phyloP scores from a whole-genome alignment of 2,797 vertebrate genomes.

The Eulemur coronatus region DNA sequence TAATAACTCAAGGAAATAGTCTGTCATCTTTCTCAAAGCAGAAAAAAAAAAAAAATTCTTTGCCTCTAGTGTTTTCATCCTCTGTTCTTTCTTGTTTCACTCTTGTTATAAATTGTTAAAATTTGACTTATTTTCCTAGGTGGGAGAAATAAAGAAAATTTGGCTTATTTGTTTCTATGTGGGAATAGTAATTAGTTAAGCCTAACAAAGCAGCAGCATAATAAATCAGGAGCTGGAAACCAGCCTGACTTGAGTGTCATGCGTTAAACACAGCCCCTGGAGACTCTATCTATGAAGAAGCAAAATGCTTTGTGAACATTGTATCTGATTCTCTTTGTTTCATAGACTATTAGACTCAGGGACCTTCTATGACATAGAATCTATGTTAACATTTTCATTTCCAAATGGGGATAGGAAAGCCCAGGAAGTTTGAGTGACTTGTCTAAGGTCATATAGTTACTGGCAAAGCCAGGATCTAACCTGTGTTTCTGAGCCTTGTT shows the following conservation, averaged over 20 bases:
- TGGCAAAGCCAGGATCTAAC: neutral
- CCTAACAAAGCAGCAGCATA: neutral
- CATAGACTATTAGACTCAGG: neutral
- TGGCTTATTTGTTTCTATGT: slow-evolving; percentile 5
- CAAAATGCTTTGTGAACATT: neutral
- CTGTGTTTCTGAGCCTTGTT: neutral
- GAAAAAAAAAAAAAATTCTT: neutral
- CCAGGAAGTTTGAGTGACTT: neutral
- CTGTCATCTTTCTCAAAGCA: neutral
- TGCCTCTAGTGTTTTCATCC: neutral
- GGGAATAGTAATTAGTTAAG: neutral
- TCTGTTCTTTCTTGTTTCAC: neutral
- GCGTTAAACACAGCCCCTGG: neutral
- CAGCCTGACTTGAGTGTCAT: neutral
- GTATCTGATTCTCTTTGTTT: neutral
- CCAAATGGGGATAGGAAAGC: neutral
- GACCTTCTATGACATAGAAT: neutral
- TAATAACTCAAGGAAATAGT: neutral
- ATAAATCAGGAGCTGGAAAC: neutral
- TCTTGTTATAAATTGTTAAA: slow-evolving; percentile 14
- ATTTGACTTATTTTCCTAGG: neutral
- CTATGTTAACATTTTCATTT: neutral
- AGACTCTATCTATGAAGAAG: neutral
- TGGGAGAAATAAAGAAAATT: slow-evolving; percentile 13
- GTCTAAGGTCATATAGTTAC: neutral